Base-by-base conservation (phyloP, 2,113 vertebrate species). In the zebrafish (Danio rerio) region DNA sequence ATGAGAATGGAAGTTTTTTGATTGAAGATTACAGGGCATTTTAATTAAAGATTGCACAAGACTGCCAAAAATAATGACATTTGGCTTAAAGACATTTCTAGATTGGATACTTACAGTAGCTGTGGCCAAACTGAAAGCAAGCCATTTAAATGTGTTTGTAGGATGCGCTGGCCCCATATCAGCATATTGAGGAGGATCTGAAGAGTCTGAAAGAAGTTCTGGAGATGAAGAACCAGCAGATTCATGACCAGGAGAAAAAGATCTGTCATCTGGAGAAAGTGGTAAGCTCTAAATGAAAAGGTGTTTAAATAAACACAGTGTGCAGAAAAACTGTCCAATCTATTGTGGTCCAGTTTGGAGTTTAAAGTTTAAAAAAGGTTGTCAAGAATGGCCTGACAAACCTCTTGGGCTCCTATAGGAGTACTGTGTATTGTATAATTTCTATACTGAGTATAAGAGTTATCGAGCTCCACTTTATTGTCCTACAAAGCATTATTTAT, bases 141-240 rank as follows among this genome's bases (percentile, higher is more conserved):
- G 15, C 55, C 6, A 18, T 18, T 21, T 18, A 56, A 40, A 56
- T 74, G 71, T 16, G 65, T 82, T 53, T 69, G 11, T 45, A 99
- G 98, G 92, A 96, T 42, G 95, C 95, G 0, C 68, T 95, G 87
- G 96, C 97, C 63, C 98, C 98, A 0, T 99, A 99, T 85, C 95
- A 96, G 87, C 96, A 99, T 90, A 94, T 99, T 81, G 96, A 99
- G 83, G 92, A 98, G 88, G 98, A 99, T 62, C 91, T 99, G 88
- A 95, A 93, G 88, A 99, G 98, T 82, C 90, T 99, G 83, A 97
- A 96, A 86, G 96, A 98, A 59, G 95, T 99, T 47, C 90, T 99
- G 45, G 97, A 99, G 89, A 97, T 99, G 96, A 99, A 99, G 91
- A 99, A 97, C 89, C 94, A 95, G 81, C 97, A 98, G 84, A 99